Conservation (phyloP, 2,888 invertebrate species). For the Strigamia transsilvanica region DNA sequence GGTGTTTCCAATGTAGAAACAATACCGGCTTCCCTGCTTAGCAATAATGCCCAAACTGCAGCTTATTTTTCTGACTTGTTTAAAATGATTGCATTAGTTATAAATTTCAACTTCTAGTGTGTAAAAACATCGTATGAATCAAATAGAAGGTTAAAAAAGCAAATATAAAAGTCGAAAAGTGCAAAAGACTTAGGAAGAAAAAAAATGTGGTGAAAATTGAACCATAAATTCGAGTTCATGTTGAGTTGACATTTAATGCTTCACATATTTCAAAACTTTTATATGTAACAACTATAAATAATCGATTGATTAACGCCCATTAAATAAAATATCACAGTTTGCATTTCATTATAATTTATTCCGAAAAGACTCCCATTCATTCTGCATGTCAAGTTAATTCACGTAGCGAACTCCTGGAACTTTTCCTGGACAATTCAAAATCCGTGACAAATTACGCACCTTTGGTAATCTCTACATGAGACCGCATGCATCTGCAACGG, state of each 20-base stretch:
- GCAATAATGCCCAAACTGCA: too few species aligned
- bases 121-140: background rate
- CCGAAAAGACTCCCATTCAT: background rate
- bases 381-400: background rate
- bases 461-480: constrained; percentile 35
- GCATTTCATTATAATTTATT: background rate
- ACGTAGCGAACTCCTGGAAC: background rate
- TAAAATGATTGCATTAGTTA: too few species aligned
- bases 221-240: constrained; percentile 8
- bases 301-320: background rate
- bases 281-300: background rate
- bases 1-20: too few species aligned
- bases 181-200: background rate
- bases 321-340: background rate
- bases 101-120: too few species aligned
- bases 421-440: constrained; percentile 32
- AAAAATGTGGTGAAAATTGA: too few species aligned
- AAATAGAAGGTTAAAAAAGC: background rate
- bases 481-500: constrained; percentile 42
- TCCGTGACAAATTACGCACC: constrained; percentile 44
- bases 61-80: too few species aligned
- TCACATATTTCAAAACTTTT: background rate
- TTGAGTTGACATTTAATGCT: constrained; percentile 13
- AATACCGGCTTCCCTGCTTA: too few species aligned
- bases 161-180: background rate